These are phyloP conservation scores for Myiotriccus ornatus DNA, from an alignment of 2,797 vertebrate genomes.

Conservation along the genomic window DNA sequence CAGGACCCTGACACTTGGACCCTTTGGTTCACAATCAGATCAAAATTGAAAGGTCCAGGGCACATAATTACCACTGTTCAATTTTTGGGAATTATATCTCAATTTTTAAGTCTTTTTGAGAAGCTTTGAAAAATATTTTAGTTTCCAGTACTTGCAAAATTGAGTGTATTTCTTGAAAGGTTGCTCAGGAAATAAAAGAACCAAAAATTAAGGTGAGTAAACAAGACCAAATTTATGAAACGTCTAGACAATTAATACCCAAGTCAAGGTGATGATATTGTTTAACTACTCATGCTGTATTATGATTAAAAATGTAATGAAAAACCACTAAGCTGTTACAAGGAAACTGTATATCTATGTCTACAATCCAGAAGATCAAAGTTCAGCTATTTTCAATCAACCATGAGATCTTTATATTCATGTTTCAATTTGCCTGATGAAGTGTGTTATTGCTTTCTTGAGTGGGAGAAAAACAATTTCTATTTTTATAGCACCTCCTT, in stretches of 20 bases:
- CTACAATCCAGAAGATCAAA: background rate
- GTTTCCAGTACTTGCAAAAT: background rate
- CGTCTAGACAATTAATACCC: background rate
- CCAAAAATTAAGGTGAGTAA: background rate
- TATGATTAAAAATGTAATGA: background rate
- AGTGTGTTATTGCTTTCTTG: conserved; percentile 3
- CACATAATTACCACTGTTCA: background rate
- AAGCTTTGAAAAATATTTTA: background rate
- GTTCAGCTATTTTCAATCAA: background rate
- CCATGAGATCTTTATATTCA: background rate
- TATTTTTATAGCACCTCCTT: background rate
- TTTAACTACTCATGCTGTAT: background rate
- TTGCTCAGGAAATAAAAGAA: background rate
- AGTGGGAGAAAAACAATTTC: background rate
- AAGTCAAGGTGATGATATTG: background rate
- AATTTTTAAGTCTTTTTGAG: background rate
- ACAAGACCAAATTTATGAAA: background rate
- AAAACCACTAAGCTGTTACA: background rate
- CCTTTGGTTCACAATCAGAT: background rate
- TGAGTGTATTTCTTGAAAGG: background rate
- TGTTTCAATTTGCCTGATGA: background rate
- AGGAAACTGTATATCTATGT: background rate
- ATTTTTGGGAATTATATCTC: background rate
- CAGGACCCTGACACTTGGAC: background rate
- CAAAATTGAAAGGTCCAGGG: background rate